Evolutionary conservation across 2,888 invertebrate genomes (phyloP).

Genomic region (Pammene fasciana): DNA sequence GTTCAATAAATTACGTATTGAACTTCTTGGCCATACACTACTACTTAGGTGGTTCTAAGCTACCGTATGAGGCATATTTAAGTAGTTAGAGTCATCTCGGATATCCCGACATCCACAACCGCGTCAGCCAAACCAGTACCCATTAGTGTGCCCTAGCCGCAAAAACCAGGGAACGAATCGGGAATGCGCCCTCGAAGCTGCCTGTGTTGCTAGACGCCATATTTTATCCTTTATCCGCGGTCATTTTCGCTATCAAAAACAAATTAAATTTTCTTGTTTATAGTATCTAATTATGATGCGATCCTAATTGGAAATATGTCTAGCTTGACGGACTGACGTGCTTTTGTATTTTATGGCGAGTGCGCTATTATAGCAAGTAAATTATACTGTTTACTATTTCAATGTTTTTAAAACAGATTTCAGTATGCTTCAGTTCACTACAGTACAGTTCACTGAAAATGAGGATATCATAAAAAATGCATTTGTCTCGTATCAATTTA

Average conservation of each 20-base stretch:
- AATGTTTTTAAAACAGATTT: too few species aligned
- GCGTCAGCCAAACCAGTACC: conserved; percentile 75
- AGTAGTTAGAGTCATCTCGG: conserved; percentile 46
- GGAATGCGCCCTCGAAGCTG: conserved; percentile 77
- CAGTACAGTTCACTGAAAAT: too few species aligned
- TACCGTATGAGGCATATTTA: background rate
- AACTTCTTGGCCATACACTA: too few species aligned
- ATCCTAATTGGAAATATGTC: conserved; percentile 31
- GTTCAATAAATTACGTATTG: too few species aligned
- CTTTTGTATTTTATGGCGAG: background rate
- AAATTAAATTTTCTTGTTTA: conserved; percentile 39
- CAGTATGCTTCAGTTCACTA: too few species aligned
- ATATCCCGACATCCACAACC: conserved; percentile 51
- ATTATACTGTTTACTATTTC: background rate
- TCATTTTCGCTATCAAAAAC: conserved; percentile 37
- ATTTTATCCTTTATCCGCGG: conserved; percentile 47
- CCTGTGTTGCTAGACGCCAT: conserved; percentile 61
- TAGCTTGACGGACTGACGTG: conserved; percentile 2
- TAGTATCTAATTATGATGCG: conserved; percentile 29
- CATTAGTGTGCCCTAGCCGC: conserved; percentile 77
- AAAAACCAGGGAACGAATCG: conserved; percentile 84
- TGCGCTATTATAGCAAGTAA: background rate
- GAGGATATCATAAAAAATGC: too few species aligned
- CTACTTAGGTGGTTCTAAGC: background rate
- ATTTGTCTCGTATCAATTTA: too few species aligned